phyloP scores from a whole-genome alignment of 2,888 invertebrate genomes.

The Crossocerus cetratus region DNA sequence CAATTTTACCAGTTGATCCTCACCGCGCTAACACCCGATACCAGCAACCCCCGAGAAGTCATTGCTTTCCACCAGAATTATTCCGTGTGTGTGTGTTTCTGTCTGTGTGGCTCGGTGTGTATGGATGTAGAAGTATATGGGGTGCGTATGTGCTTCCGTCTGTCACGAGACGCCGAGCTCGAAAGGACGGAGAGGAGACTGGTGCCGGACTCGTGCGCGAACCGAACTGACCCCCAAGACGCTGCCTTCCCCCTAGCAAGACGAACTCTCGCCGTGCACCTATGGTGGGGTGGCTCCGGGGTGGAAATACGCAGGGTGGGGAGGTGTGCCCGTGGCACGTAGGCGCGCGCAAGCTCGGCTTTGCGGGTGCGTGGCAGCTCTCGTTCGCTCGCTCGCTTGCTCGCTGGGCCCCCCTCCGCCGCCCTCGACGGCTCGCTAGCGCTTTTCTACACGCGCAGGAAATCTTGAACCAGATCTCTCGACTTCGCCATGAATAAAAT shows the following conservation, averaged over 20 bases:
- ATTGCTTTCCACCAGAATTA: slow-evolving; percentile 18
- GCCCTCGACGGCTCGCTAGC: not conserved
- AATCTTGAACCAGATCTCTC: not conserved
- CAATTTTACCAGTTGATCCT: slow-evolving; percentile 38
- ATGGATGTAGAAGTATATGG: not conserved
- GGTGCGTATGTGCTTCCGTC: slow-evolving; percentile 19
- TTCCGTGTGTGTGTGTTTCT: too few species aligned
- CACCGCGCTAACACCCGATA: slow-evolving; percentile 42
- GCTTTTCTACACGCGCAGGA: not conserved
- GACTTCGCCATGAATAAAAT: too few species aligned
- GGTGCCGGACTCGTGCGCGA: slow-evolving; percentile 68
- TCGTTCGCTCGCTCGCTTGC: not conserved
- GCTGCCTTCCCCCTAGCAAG: slow-evolving; percentile 49
- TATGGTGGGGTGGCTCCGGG: not conserved
- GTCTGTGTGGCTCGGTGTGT: not conserved
- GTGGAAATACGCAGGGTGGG: too few species aligned
- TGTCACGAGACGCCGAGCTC: slow-evolving; percentile 14
- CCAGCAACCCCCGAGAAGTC: slow-evolving; percentile 30
- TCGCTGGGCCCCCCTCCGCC: not conserved
- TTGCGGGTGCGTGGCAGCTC: not conserved
- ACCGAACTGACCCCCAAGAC: slow-evolving; percentile 68
- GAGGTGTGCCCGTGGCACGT: not conserved
- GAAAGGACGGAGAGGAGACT: slow-evolving; percentile 46
- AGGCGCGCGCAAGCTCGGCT: not conserved
- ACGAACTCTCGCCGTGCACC: slow-evolving; percentile 8